Evolutionary conservation across 1,140 invertebrate genomes (phyloP).

Genomic region (Pinna nobilis): DNA sequence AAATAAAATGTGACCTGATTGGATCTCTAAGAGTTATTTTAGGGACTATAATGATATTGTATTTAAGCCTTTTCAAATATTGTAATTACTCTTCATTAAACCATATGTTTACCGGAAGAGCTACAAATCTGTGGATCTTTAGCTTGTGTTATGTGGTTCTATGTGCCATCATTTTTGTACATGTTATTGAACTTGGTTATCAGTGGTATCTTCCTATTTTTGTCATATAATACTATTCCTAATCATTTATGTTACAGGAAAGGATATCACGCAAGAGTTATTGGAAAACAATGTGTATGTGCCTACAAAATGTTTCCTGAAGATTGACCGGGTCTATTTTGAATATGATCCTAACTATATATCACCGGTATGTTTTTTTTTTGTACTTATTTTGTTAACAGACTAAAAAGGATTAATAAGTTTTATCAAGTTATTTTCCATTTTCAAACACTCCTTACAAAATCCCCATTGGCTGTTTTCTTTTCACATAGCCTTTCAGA

Average conservation of each 20-base stretch:
- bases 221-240: neutral
- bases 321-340: conserved; percentile 15
- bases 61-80: too few relatives aligned
- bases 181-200: neutral
- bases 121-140: too few relatives aligned
- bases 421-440: too few relatives aligned
- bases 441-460: neutral
- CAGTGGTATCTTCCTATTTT: neutral
- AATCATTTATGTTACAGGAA: conserved; percentile 18
- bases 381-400: too few relatives aligned
- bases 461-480: neutral
- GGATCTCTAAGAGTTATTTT: too few relatives aligned
- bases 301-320: conserved; percentile 34
- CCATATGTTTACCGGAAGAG: too few relatives aligned
- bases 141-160: too few relatives aligned
- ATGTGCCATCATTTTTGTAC: too few relatives aligned
- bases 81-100: too few relatives aligned
- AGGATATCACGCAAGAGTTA: conserved; percentile 39
- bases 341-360: conserved; percentile 24
- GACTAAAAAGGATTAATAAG: too few relatives aligned
- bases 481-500: neutral
- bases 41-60: too few relatives aligned
- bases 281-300: conserved; percentile 12
- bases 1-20: too few relatives aligned
- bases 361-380: conserved; percentile 1